These are phyloP conservation scores for Pseudochirops cupreus DNA, from an alignment of 2,797 vertebrate species.

Conservation along the genomic window DNA sequence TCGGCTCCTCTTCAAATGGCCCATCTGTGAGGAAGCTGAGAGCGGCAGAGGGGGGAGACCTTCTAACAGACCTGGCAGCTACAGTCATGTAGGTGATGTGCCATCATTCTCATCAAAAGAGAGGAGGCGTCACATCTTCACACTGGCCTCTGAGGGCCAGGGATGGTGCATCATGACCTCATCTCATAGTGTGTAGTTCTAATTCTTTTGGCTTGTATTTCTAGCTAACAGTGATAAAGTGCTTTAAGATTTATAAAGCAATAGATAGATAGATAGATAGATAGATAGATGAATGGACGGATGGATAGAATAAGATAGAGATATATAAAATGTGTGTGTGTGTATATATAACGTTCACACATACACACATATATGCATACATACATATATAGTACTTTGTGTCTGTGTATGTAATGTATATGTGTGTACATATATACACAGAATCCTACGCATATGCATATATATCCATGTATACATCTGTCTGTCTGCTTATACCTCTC, in stretches of 20 bases:
- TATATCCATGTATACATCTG: no score
- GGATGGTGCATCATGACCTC: neutral
- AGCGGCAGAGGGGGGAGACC: neutral
- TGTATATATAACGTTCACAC: no score
- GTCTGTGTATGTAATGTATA: no score
- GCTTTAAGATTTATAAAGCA: neutral
- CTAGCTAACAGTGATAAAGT: neutral
- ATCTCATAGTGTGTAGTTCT: neutral
- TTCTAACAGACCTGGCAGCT: neutral
- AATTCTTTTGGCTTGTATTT: neutral
- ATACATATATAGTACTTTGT: no score
- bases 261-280: neutral
- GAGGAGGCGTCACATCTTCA: neutral
- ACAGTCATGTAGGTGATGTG: neutral
- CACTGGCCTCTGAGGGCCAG: neutral
- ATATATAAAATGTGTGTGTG: no score
- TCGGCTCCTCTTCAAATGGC: no score
- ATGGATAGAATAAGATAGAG: no score
- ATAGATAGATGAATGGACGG: no score
- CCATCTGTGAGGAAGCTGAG: neutral
- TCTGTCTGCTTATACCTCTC: no score
- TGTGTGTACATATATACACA: no score
- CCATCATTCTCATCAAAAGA: neutral
- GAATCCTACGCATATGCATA: no score
- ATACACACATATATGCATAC: no score